Percentiles rank a stretch among this genome's conserved stretches.
Conservation (phyloP, 2,797 vertebrate genomes). For the Chrysocyon brachyurus region DNA sequence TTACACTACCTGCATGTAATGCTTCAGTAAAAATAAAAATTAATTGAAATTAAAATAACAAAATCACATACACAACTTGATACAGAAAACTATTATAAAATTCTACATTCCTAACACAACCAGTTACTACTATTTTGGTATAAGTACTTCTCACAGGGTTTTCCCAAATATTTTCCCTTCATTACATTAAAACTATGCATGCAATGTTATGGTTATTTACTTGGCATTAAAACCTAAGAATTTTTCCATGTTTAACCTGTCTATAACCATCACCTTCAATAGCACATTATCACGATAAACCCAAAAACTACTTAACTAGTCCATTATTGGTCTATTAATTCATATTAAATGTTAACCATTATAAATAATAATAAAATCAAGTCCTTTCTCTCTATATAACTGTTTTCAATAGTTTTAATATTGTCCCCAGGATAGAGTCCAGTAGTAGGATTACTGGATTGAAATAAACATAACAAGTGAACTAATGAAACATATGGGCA, state of each 20-base stretch:
- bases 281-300: neutral
- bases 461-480: neutral
- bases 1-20: neutral
- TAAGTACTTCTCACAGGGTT: neutral
- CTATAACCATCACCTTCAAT: neutral
- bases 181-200: neutral
- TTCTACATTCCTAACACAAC: neutral
- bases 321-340: neutral
- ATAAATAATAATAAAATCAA: conserved; percentile 32
- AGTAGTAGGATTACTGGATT: neutral
- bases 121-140: neutral
- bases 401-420: neutral
- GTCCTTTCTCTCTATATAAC: neutral
- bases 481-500: neutral
- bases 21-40: neutral
- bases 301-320: neutral
- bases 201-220: neutral
- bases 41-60: neutral
- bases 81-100: neutral
- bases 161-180: neutral
- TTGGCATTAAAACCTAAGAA: neutral
- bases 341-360: neutral
- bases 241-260: neutral
- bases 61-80: neutral
- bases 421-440: neutral